These are phyloP conservation scores for Cryptoblepharus egeriae DNA, from an alignment of 2,797 vertebrate species.

Conservation along the genomic window DNA sequence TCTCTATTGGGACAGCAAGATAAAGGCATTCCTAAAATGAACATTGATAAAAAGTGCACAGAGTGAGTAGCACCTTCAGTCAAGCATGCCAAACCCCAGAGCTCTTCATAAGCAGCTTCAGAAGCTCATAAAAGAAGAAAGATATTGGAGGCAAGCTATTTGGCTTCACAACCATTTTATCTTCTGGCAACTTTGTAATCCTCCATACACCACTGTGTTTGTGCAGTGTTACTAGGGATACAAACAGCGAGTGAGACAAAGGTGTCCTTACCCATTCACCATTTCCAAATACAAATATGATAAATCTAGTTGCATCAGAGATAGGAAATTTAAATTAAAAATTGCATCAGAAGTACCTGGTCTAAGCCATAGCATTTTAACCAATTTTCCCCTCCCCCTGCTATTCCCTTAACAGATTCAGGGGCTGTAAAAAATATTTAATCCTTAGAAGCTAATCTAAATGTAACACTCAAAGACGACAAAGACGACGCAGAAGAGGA, in stretches of 20 bases:
- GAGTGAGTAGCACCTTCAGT: background rate
- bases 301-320: conserved; percentile 46
- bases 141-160: conserved; percentile 54
- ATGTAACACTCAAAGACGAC: conserved; percentile 81
- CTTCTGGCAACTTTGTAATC: conserved; percentile 69
- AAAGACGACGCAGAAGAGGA: conserved; percentile 70
- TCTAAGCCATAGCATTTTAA: conserved; percentile 74
- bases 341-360: conserved; percentile 61
- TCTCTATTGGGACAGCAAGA: conserved; percentile 43
- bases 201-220: conserved; percentile 37
- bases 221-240: conserved; percentile 38
- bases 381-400: conserved; percentile 62
- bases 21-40: conserved; percentile 25
- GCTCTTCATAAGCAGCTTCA: conserved; percentile 36
- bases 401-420: conserved; percentile 70
- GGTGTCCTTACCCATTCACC: background rate
- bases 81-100: conserved; percentile 31
- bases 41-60: conserved; percentile 25
- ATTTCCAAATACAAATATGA: conserved; percentile 25
- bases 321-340: conserved; percentile 48
- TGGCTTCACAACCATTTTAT: conserved; percentile 66
- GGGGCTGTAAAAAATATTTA: conserved; percentile 77
- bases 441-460: conserved; percentile 82
- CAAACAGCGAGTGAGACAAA: conserved; percentile 5
- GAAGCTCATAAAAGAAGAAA: conserved; percentile 38